Percentiles rank a stretch among this genome's conserved stretches.
phyloP scores from a whole-genome alignment of 1,140 invertebrate species.

The Planococcus citri region DNA sequence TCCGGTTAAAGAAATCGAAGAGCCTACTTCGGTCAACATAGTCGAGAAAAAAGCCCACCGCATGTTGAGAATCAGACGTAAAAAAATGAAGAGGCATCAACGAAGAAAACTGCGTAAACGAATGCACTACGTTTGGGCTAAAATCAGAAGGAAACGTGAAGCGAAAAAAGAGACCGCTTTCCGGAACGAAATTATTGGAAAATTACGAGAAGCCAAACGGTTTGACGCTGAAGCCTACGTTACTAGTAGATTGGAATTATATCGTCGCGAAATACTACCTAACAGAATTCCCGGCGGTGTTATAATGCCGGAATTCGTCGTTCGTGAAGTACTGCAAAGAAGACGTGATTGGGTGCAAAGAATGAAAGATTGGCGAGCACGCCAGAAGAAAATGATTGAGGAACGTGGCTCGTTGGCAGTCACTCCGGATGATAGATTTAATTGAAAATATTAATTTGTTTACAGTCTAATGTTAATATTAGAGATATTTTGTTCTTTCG shows the following conservation, averaged over 20 bases:
- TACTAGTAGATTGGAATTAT: conserved; percentile 42
- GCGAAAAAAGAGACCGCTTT: background rate
- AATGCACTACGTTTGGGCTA: background rate
- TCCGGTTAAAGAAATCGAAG: conserved; percentile 30
- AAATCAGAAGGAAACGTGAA: conserved; percentile 2
- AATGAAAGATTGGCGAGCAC: background rate
- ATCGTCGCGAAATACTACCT: conserved; percentile 48
- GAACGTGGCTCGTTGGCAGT: background rate
- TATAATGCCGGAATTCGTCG: conserved; percentile 45
- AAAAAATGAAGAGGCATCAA: conserved; percentile 11
- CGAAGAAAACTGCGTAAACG: background rate
- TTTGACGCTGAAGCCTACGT: conserved; percentile 66
- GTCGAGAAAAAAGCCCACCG: conserved; percentile 7
- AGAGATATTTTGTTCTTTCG: no score
- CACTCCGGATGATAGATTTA: background rate
- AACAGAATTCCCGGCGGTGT: conserved; percentile 48
- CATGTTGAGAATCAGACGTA: background rate
- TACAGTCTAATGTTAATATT: no score
- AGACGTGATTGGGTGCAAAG: conserved; percentile 14
- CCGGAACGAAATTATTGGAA: conserved; percentile 43
- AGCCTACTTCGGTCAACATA: conserved; percentile 23
- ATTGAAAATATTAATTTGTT: background rate
- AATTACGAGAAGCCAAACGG: conserved; percentile 54
- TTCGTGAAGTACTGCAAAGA: conserved; percentile 38
- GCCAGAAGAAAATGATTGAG: background rate